Conservation (phyloP, 2,113 vertebrate genomes). For the Hydrolagus affinis region DNA sequence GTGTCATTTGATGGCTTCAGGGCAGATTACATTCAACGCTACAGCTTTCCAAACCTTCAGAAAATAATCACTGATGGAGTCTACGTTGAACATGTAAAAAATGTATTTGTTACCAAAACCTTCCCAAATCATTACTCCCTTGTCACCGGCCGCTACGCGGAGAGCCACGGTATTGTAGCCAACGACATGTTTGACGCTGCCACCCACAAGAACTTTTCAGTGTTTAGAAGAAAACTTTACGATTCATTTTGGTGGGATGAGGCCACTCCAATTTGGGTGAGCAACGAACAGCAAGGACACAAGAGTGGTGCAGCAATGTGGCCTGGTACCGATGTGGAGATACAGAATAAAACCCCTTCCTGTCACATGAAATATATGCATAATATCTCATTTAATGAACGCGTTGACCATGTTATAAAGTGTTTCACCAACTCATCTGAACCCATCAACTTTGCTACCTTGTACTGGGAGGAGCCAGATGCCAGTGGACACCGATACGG, state of each 20-base stretch:
- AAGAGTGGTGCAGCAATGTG: conserved; percentile 83
- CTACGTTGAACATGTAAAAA: conserved; percentile 73
- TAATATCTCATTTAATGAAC: conserved; percentile 57
- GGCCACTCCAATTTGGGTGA: conserved; percentile 82
- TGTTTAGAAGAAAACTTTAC: conserved; percentile 37
- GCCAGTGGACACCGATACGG: conserved; percentile 71
- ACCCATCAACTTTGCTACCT: conserved; percentile 62
- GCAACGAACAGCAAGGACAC: conserved; percentile 64
- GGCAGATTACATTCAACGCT: conserved; percentile 80
- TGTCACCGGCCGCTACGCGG: conserved; percentile 86
- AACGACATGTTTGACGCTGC: conserved; percentile 74
- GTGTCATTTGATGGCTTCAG: conserved; percentile 95
- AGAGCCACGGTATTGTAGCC: conserved; percentile 85
- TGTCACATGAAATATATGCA: conserved; percentile 65
- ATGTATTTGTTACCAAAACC: conserved; percentile 88
- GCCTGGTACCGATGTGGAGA: conserved; percentile 75
- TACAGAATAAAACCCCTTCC: conserved; percentile 54
- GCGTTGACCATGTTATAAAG: conserved; percentile 55
- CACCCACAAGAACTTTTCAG: conserved; percentile 58
- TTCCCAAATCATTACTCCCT: conserved; percentile 95
- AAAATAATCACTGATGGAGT: conserved; percentile 66
- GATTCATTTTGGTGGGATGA: conserved; percentile 86
- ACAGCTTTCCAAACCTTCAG: conserved; percentile 73
- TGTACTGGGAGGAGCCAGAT: conserved; percentile 95
- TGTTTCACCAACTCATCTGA: conserved; percentile 62